Evolutionary conservation across 2,888 invertebrate species (phyloP).

Genomic region (Temnothorax rugatulus): DNA sequence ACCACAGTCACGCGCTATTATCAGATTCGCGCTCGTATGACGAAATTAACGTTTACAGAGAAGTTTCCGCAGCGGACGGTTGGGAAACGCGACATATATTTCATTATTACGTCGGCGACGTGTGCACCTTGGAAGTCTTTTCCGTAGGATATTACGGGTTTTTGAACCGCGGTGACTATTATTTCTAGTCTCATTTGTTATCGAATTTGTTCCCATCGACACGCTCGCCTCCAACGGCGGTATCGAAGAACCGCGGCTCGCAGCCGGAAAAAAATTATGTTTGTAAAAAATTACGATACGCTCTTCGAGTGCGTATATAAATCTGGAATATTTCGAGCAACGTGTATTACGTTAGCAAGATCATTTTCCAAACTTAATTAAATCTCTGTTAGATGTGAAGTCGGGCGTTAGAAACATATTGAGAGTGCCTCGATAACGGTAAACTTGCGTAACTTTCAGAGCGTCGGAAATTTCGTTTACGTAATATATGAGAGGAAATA

Average conservation of each 20-base stretch:
- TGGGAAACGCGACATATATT: conserved; percentile 47
- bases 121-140: conserved; percentile 40
- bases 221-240: not conserved
- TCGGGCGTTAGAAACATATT: conserved; percentile 28
- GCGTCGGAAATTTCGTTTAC: conserved; percentile 45
- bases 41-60: conserved; percentile 39
- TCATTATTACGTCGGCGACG: conserved; percentile 55
- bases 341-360: conserved; percentile 16
- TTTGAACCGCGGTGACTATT: conserved; percentile 44
- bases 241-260: not conserved
- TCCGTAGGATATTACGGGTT: conserved; percentile 37
- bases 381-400: conserved; percentile 42
- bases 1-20: conserved; percentile 28
- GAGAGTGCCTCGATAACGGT: conserved; percentile 38
- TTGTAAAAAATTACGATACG: conserved; percentile 24
- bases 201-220: conserved; percentile 47
- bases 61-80: conserved; percentile 2
- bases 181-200: conserved; percentile 46
- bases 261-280: not conserved
- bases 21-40: conserved; percentile 18
- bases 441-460: conserved; percentile 50
- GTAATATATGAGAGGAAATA: conserved; percentile 41
- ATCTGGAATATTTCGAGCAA: conserved; percentile 24
- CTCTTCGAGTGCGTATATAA: not conserved
- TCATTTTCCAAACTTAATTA: conserved; percentile 47